Percentiles rank a stretch among this genome's conserved stretches.
These are phyloP conservation scores for Sebastes oblongus DNA, from an alignment of 2,797 vertebrate species.

Conservation along the genomic window DNA sequence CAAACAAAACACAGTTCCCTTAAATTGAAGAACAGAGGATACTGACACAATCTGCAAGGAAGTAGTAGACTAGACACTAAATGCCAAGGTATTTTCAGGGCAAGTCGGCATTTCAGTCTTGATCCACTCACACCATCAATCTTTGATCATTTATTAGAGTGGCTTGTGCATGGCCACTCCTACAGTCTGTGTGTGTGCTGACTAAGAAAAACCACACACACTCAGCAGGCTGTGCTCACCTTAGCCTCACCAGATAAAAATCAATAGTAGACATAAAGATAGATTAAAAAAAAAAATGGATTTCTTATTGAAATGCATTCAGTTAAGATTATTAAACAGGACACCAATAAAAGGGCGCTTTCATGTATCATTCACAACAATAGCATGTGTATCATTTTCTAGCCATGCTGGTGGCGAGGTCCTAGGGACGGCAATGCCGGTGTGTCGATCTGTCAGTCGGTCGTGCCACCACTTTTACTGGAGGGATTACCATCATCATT, in stretches of 20 bases:
- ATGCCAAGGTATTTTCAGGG: not conserved
- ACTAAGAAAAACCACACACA: not conserved
- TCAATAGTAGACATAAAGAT: not conserved
- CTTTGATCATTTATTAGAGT: slow-evolving; percentile 7
- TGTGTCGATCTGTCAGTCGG: not conserved
- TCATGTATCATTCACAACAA: not conserved
- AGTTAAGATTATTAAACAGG: not conserved
- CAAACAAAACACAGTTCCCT: not conserved
- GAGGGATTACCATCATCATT: not conserved
- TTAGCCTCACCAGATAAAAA: not conserved
- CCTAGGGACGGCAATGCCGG: not conserved
- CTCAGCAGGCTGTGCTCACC: slow-evolving; percentile 3
- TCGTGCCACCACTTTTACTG: not conserved
- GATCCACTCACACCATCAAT: not conserved
- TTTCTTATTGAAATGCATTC: not conserved
- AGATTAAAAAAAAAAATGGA: not conserved
- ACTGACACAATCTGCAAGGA: not conserved
- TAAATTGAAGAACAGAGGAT: not conserved
- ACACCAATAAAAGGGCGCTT: not conserved
- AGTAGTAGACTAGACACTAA: too few relatives aligned
- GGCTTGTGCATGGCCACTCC: not conserved
- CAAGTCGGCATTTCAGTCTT: not conserved
- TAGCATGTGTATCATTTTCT: not conserved
- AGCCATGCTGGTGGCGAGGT: accelerated
- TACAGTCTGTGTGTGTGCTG: slow-evolving; percentile 8